Evolutionary conservation across 2,113 vertebrate genomes (phyloP).

Genomic region (Bubo bubo): DNA sequence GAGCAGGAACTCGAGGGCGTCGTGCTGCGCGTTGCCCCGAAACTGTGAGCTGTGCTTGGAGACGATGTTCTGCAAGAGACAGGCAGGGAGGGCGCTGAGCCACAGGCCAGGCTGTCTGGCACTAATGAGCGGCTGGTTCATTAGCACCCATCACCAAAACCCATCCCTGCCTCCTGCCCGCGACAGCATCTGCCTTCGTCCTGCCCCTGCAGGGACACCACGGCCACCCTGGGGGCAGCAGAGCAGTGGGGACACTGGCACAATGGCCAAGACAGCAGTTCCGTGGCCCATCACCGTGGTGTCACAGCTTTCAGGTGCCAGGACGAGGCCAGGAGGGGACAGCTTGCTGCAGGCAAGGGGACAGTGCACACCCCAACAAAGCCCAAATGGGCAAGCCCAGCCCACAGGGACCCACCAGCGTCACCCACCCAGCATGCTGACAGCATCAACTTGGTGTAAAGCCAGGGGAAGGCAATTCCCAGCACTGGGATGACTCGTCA

Average conservation of each 20-base stretch:
- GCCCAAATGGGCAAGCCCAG: rapidly evolving
- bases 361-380: not conserved
- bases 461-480: not conserved
- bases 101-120: rapidly evolving
- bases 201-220: not conserved
- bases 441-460: rapidly evolving
- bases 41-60: slow-evolving; percentile 91
- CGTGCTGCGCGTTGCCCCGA: slow-evolving; percentile 90
- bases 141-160: not conserved
- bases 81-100: not conserved
- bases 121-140: rapidly evolving
- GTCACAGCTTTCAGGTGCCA: not conserved
- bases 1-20: slow-evolving; percentile 94
- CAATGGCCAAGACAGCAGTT: not conserved
- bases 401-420: rapidly evolving
- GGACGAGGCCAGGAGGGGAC: not conserved
- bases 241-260: not conserved
- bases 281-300: not conserved
- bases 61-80: slow-evolving; percentile 82
- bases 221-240: not conserved
- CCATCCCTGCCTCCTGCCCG: not conserved
- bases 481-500: rapidly evolving
- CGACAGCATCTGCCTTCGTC: not conserved
- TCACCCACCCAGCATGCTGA: rapidly evolving
- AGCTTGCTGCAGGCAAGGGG: rapidly evolving